phyloP scores from a whole-genome alignment of 2,113 vertebrate genomes.

The Lepus timidus region DNA sequence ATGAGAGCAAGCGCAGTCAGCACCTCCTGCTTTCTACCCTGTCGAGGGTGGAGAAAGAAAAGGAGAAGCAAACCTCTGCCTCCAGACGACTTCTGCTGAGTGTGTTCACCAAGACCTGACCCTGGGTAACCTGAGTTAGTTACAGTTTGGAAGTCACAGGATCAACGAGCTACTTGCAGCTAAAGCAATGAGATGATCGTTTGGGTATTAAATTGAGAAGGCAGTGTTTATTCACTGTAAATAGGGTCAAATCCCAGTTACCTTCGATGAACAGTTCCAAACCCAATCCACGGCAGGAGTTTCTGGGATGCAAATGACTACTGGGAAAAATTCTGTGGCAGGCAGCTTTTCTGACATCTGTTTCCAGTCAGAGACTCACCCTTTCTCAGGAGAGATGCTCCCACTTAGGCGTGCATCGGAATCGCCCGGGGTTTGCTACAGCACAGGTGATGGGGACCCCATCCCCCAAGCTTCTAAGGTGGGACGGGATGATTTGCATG shows the following conservation, averaged over 20 bases:
- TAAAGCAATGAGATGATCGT: constrained; percentile 65
- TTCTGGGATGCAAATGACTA: constrained; percentile 12
- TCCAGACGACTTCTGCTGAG: constrained; percentile 65
- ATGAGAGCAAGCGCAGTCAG: not conserved
- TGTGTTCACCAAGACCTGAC: constrained; percentile 63
- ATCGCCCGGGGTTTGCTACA: not conserved
- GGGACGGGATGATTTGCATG: not conserved
- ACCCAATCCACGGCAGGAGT: constrained; percentile 14
- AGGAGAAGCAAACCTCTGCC: constrained; percentile 51
- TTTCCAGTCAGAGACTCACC: not conserved
- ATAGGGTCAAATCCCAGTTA: constrained; percentile 71
- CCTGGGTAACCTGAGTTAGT: constrained; percentile 71
- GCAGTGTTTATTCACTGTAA: constrained; percentile 56
- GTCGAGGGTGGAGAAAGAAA: constrained; percentile 54
- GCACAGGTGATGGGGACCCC: not conserved
- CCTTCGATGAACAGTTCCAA: constrained; percentile 66
- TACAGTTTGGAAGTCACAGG: constrained; percentile 62
- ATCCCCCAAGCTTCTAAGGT: not conserved
- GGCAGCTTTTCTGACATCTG: not conserved
- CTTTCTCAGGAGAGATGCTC: not conserved
- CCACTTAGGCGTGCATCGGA: not conserved
- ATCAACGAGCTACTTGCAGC: constrained; percentile 70
- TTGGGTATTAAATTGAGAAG: constrained; percentile 60
- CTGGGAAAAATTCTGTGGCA: not conserved
- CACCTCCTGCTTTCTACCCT: not conserved